Evolutionary conservation across 2,113 vertebrate genomes (phyloP), one percentile per base, ranked within the genome.

Genomic region (Laticauda laticaudata): DNA sequence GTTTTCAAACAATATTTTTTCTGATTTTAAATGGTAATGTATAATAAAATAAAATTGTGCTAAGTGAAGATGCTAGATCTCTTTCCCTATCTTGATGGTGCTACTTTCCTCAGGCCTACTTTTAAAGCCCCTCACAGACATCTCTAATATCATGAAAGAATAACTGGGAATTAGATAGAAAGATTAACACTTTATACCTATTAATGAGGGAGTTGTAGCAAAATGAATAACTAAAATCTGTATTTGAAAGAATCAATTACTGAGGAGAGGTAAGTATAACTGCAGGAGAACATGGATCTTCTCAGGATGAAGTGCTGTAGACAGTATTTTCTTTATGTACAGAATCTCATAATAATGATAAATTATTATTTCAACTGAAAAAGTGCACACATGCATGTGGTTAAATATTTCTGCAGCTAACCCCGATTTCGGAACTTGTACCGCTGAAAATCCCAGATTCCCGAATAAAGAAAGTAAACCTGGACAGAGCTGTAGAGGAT

Each of bases 391-490:
- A 89, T 55, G 57, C 48, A 1, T 0, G 1, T 43, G 5, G 5
- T 26, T 95, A 93, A 59, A 96, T 88, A 93, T 43, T 87, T 97
- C 54, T 94, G 51, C 94, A 97, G 93, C 92, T 97, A 95, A 97
- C 96, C 97, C 90, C 98, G 26, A 98, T 99, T 93, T 92, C 98
- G 75, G 97, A 95, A 7, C 96, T 99, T 55, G 93, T 99, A 93
- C 99, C 99, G 20, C 3, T 97, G 93, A 96, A 95, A 7, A 97
- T 98, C 20, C 97, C 96, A 21, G 92, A 97, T 0, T 97, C 98
- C 1, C 95, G 97, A 53, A 5, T 55, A 59, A 98, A 97, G 96
- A 98, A 97, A 91, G 61, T 96, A 86, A 98, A 99, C 96, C 89
- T 99, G 92, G 98, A 98, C 95, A 96, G 75, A 95, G 98, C 98